Evolutionary conservation across 2,888 invertebrate genomes (phyloP), one percentile per base, ranked within the genome.

Genomic region (Entomobrya proxima): DNA sequence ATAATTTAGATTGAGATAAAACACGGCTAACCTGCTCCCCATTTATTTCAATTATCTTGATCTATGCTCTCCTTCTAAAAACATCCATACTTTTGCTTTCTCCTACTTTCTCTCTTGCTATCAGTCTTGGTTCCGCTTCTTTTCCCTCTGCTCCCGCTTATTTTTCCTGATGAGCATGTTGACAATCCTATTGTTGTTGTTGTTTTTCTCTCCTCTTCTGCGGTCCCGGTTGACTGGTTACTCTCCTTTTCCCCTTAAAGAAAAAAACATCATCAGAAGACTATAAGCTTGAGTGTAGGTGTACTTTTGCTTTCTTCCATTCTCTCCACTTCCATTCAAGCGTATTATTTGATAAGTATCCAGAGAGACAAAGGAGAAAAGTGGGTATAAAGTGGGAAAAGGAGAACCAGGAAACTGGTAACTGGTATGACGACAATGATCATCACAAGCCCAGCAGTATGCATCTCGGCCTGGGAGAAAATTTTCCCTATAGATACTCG

Each of bases 261-360:
- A 30, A 21, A 37, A 21, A 37, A 72, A 67, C 11, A 72, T n/a
- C n/a, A 72, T 27, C 15, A 67, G 13, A 40, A 40, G 67, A 1
- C 9, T 9, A 40, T 21, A n/a, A 67, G 37, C 37, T 40, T 24
- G 7, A 67, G 67, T 1, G 37, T 40, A n/a, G n/a, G n/a, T n/a
- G n/a, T n/a, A n/a, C n/a, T n/a, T n/a, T n/a, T n/a, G n/a, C n/a
- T n/a, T n/a, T n/a, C n/a, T 44, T n/a, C 40, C 32, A 35, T n/a
- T n/a, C 69, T 69, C 69, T 24, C 69, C 24, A 4, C 24, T 69
- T 69, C 69, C 72, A 72, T 75, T 75, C 75, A 75, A 75, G 52
- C 75, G 35, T 75, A 75, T 75, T 75, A 75, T 75, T 75, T 75
- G 75, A 75, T 75, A 75, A 75, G 75, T 35, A 75, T 75, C 75